Conservation (phyloP, 2,888 invertebrate species). For the Neoitamus cyanurus region DNA sequence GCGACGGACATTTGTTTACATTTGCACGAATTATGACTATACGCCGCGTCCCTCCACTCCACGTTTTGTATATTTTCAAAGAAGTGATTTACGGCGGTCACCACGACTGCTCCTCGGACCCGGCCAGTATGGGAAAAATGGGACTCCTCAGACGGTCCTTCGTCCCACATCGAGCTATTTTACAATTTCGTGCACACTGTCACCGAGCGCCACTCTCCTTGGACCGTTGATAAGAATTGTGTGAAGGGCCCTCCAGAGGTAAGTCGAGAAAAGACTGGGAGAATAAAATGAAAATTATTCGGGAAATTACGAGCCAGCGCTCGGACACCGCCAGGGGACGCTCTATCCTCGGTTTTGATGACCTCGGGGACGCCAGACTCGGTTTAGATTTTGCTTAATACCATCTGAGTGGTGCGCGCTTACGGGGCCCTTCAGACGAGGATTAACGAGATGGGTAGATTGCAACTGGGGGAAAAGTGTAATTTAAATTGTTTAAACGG, state of each 20-base stretch:
- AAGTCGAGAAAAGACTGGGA: not conserved
- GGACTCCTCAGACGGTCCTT: not conserved
- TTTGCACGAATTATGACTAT: constrained; percentile 42
- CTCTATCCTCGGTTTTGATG: not conserved
- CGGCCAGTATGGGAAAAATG: not conserved
- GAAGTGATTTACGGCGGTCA: constrained; percentile 3
- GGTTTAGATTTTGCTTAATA: not conserved
- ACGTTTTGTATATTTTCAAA: constrained; percentile 39
- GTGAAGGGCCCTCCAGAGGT: not conserved
- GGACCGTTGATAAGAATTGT: not conserved
- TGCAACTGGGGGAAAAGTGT: not conserved
- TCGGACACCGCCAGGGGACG: not conserved
- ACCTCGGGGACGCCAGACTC: not conserved
- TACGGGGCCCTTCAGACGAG: not conserved
- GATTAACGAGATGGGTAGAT: not conserved
- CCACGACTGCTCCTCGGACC: not conserved
- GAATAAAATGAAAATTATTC: not conserved
- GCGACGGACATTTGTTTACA: constrained; percentile 44
- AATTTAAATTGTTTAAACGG: not conserved
- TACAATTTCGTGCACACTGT: not conserved
- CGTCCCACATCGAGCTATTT: not conserved
- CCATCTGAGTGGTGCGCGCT: not conserved
- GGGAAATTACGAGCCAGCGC: not conserved
- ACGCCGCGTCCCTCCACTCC: not conserved
- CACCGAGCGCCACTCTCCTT: not conserved